Conservation (phyloP, 2,797 vertebrate genomes). For the Numenius phaeopus region DNA sequence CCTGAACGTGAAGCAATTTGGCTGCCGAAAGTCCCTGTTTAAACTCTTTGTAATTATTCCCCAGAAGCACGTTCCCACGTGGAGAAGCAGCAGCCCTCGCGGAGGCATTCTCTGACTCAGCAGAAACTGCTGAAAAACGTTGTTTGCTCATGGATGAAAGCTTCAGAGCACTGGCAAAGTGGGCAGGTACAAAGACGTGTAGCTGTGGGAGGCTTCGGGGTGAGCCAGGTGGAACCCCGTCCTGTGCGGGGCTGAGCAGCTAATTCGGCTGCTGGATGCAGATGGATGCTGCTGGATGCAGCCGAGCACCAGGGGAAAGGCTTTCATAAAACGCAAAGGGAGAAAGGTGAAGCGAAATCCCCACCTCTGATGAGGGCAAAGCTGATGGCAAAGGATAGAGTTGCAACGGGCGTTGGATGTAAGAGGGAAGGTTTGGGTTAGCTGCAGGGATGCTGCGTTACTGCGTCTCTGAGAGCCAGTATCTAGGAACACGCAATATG, state of each 20-base stretch:
- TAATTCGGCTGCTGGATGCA: accelerated
- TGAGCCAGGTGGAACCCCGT: neutral
- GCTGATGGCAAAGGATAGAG: neutral
- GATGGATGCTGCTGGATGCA: neutral
- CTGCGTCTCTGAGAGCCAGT: neutral
- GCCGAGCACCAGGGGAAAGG: accelerated
- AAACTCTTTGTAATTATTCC: constrained; percentile 48
- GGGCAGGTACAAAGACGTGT: neutral
- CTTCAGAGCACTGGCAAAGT: neutral
- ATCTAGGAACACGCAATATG: accelerated
- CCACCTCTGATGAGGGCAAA: neutral
- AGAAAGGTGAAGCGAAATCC: neutral
- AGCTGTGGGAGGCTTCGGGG: neutral
- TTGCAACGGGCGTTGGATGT: neutral
- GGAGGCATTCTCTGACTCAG: constrained; percentile 47
- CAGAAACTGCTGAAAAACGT: neutral
- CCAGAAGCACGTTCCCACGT: constrained; percentile 7
- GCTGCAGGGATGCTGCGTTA: neutral
- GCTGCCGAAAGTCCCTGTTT: neutral
- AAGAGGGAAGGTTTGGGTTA: neutral
- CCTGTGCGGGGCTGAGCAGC: neutral
- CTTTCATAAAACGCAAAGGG: neutral
- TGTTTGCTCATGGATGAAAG: neutral
- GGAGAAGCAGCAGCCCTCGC: constrained; percentile 2
- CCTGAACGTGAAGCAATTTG: constrained; percentile 56